Evolutionary conservation across 2,113 vertebrate species (phyloP).

Genomic region (Cyprinodon variegatus): DNA sequence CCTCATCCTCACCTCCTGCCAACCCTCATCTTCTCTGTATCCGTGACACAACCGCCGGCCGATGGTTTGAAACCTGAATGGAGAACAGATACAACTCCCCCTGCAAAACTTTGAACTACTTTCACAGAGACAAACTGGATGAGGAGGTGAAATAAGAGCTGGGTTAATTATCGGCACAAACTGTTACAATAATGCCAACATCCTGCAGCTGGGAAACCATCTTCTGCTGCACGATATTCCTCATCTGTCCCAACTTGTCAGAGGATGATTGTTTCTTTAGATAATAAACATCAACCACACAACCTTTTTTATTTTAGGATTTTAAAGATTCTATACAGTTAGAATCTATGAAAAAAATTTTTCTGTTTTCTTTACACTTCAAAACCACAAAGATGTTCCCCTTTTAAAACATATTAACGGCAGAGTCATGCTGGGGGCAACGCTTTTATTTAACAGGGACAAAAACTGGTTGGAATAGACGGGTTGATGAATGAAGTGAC

Average conservation of each 20-base stretch:
- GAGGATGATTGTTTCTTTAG: neutral
- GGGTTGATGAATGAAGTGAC: neutral
- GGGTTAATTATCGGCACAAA: neutral
- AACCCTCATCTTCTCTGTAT: constrained; percentile 43
- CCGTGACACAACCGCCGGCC: constrained; percentile 9
- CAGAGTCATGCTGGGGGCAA: neutral
- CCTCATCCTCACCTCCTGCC: constrained; percentile 56
- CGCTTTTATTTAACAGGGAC: neutral
- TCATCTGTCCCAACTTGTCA: neutral
- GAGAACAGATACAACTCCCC: neutral
- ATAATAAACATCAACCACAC: too few relatives aligned
- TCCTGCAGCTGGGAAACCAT: neutral
- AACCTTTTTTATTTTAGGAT: neutral
- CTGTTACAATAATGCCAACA: neutral
- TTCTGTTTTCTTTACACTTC: neutral
- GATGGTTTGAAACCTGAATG: constrained; percentile 1
- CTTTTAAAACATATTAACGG: neutral
- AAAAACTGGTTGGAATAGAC: neutral
- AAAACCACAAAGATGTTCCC: neutral
- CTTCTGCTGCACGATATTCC: neutral
- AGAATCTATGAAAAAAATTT: too few relatives aligned
- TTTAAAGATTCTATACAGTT: too few relatives aligned
- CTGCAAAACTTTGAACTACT: constrained; percentile 2
- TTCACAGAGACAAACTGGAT: neutral
- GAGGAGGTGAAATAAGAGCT: neutral